Evolutionary conservation across 2,888 invertebrate species (phyloP), one percentile per base, ranked within the genome.

Genomic region (Arctia plantaginis): DNA sequence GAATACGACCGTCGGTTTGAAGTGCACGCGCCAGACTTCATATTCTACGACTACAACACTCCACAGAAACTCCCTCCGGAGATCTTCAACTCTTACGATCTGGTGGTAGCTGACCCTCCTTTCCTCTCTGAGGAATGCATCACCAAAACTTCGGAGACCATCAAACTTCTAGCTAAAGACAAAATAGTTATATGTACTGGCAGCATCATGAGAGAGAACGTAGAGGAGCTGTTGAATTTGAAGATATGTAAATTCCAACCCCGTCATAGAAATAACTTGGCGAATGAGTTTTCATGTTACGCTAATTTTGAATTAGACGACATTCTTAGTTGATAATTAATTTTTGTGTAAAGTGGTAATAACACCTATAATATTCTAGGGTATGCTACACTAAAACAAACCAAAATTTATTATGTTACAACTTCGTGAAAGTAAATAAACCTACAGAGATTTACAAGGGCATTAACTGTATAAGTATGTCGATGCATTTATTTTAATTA

Each of bases 51-150:
- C 92, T 99, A 99, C 91, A 98, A 98, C 85, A 91, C 94, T 20
- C 98, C 98, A 0, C 96, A 97, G 20, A 96, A 97, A 69, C 87
- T 98, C 23, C 97, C 97, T 0, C 89, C 95, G 51, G 96, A 97
- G 20, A 93, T 97, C 23, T 85, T 94, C 2, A 93, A 94, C 35
- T 90, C 94, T 67, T 99, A 97, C 90, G 98, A 99, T 92, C 90
- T 99, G 39, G 98, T 99, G 1, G 96, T 99, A 72, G 98, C 98
- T 0, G 99, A 99, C 94, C 99, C 99, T 1, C 99, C 99, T 0
- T 99, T 99, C 93, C 95, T 99, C 4, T 98, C 99, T 0, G 98
- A 98, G 83, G 99, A 99, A 90, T 99, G 99, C 92, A 96, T 99
- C 69, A 96, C 97, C 1, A 99, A 99, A 95, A 97, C 97, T 0